These are phyloP conservation scores for Thunnus maccoyii DNA, from an alignment of 2,113 vertebrate species.

Conservation along the genomic window DNA sequence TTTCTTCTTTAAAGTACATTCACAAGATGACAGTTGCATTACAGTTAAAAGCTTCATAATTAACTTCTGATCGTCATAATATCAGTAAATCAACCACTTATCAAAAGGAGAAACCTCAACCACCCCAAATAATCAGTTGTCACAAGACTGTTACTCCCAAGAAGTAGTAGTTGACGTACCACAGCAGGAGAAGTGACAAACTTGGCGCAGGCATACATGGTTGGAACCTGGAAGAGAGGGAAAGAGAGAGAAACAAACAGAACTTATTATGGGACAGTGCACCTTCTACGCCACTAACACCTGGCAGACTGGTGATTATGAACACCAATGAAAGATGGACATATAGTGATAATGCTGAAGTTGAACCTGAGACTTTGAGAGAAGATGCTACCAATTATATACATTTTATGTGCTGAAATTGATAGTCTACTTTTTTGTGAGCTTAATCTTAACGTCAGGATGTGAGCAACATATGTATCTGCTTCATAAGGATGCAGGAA, in stretches of 20 bases:
- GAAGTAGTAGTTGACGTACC: conserved; percentile 72
- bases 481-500: not conserved
- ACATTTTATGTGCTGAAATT: no score
- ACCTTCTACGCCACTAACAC: not conserved
- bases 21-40: not conserved
- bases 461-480: not conserved
- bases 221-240: conserved; percentile 68
- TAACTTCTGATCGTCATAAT: no score
- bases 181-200: conserved; percentile 85
- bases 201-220: conserved; percentile 88
- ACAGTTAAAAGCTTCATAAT: no score
- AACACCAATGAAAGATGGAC: not conserved
- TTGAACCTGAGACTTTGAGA: not conserved
- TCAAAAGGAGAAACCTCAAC: not conserved
- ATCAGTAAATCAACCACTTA: not conserved
- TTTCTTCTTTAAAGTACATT: not conserved
- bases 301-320: not conserved
- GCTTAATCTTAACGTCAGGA: not conserved
- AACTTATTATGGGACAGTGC: not conserved
- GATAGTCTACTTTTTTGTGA: no score
- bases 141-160: not conserved
- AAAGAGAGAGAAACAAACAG: not conserved
- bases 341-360: not conserved
- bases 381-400: no score
- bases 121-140: not conserved